These are phyloP conservation scores for Castor canadensis DNA, from an alignment of 2,113 vertebrate species.

Conservation along the genomic window DNA sequence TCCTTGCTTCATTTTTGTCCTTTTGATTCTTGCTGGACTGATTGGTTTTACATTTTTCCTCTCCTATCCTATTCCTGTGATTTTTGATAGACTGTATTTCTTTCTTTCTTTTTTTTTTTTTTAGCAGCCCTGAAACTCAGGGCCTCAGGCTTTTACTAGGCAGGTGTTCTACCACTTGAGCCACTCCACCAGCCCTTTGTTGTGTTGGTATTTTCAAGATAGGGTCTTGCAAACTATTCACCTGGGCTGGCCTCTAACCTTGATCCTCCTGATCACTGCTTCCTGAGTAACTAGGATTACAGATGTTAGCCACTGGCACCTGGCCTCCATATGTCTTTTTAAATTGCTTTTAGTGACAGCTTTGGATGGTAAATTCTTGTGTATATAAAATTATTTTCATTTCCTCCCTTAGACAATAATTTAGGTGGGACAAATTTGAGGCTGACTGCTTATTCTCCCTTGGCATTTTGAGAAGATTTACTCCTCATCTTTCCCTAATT, in stretches of 20 bases:
- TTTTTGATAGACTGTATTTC: neutral
- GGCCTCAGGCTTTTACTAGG: too few species aligned
- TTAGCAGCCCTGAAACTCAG: too few species aligned
- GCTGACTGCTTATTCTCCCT: neutral
- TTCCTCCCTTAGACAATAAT: neutral
- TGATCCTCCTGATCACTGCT: too few species aligned
- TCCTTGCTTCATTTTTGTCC: neutral
- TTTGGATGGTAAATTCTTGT: neutral
- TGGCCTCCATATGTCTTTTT: neutral
- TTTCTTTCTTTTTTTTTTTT: too few species aligned
- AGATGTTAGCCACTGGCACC: too few species aligned
- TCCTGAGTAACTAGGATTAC: too few species aligned
- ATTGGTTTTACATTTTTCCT: neutral
- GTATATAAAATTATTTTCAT: neutral
- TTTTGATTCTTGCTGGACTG: neutral
- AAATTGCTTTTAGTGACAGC: neutral
- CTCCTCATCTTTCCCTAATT: neutral
- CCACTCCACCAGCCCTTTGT: too few species aligned
- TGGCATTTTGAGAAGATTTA: neutral
- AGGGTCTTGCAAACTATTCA: too few species aligned
- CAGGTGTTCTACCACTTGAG: too few species aligned
- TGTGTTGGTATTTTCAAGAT: too few species aligned
- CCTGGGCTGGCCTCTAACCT: too few species aligned
- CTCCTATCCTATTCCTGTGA: neutral
- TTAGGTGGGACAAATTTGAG: neutral